Conservation (phyloP, 2,888 invertebrate genomes). For the Xestia sexstrigata region DNA sequence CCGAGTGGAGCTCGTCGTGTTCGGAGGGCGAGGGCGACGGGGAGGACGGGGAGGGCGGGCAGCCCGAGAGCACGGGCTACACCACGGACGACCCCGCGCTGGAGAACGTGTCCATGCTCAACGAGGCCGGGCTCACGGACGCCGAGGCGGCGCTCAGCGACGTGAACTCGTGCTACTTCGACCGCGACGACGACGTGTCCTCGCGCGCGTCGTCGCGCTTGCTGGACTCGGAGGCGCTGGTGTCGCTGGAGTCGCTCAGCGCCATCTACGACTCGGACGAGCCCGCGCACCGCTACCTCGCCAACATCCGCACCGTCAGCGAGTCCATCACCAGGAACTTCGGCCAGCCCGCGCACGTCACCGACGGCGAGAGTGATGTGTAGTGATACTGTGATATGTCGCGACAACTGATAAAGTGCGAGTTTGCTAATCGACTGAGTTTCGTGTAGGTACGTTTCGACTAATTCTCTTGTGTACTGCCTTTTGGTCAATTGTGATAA, state of each 20-base stretch:
- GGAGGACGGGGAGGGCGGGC: constrained; percentile 86
- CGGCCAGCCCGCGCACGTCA: constrained; percentile 92
- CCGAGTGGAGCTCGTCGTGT: constrained; percentile 94
- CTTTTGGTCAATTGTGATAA: constrained; percentile 79
- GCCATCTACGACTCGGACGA: constrained; percentile 95
- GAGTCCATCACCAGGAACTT: constrained; percentile 95
- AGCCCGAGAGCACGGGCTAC: constrained; percentile 94
- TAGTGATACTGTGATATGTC: constrained; percentile 78
- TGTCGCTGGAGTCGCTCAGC: constrained; percentile 95
- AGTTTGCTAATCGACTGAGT: constrained; percentile 58
- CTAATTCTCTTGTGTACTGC: constrained; percentile 68
- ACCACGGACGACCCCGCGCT: constrained; percentile 97
- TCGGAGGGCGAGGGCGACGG: constrained; percentile 90
- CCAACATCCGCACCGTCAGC: constrained; percentile 94
- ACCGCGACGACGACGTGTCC: constrained; percentile 94
- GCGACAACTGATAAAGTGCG: constrained; percentile 63
- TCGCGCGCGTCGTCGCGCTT: constrained; percentile 96
- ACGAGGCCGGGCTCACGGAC: constrained; percentile 96
- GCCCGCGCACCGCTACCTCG: constrained; percentile 92
- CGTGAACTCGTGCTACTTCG: constrained; percentile 95
- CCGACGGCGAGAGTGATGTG: constrained; percentile 93
- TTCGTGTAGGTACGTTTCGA: constrained; percentile 57
- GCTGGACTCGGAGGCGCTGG: constrained; percentile 94
- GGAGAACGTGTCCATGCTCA: constrained; percentile 96
- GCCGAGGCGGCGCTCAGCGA: constrained; percentile 97